phyloP scores from a whole-genome alignment of 2,888 invertebrate genomes.

The Epistrophe grossulariae region DNA sequence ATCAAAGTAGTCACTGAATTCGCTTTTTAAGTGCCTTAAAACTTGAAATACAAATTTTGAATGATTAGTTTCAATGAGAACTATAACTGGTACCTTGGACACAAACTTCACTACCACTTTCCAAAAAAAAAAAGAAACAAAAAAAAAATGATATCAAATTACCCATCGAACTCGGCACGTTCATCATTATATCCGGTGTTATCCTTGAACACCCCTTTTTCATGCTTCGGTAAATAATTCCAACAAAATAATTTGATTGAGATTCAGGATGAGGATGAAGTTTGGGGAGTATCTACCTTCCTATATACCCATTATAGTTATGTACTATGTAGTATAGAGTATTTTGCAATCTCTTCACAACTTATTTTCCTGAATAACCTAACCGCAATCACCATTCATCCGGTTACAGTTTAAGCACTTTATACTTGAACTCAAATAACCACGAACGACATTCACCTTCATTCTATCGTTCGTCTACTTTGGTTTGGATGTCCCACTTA shows the following conservation, averaged over 20 bases:
- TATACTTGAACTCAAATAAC: constrained; percentile 49
- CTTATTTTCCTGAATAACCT: constrained; percentile 22
- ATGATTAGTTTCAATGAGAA: no score
- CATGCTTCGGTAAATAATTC: constrained; percentile 17
- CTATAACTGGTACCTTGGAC: no score
- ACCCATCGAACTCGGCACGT: constrained; percentile 12
- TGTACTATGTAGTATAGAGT: not conserved
- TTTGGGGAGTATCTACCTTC: not conserved
- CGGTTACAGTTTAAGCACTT: constrained; percentile 60
- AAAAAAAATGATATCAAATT: not conserved
- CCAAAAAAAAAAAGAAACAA: not conserved
- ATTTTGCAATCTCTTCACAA: not conserved
- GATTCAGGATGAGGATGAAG: constrained; percentile 1
- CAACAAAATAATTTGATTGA: constrained; percentile 23
- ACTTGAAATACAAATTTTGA: no score
- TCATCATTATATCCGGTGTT: constrained; percentile 12
- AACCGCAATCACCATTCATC: constrained; percentile 64
- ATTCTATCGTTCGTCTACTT: not conserved
- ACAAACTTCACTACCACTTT: no score
- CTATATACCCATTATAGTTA: no score
- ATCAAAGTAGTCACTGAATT: no score
- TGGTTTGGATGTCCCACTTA: constrained; percentile 28
- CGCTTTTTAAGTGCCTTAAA: no score
- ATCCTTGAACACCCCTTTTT: constrained; percentile 17
- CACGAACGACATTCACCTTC: constrained; percentile 52